These are phyloP conservation scores for Pantherophis alleghaniensis DNA, from an alignment of 2,797 vertebrate species.

Conservation along the genomic window DNA sequence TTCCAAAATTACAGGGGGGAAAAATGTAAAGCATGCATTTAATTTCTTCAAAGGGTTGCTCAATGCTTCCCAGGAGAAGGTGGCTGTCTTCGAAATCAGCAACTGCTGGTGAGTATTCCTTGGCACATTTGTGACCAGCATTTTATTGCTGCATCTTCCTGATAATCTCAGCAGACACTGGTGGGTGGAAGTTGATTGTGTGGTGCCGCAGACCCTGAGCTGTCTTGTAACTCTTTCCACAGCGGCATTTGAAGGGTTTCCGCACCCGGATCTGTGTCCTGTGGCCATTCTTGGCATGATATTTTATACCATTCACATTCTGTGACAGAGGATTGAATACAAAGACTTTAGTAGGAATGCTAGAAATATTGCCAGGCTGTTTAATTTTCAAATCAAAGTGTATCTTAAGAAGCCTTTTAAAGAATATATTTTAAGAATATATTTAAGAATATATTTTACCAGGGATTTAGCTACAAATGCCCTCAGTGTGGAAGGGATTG, in stretches of 20 bases:
- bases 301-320: slow-evolving; percentile 99
- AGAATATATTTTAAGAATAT: neutral
- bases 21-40: slow-evolving; percentile 85
- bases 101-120: slow-evolving; percentile 86
- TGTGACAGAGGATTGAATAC: slow-evolving; percentile 60
- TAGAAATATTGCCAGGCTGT: accelerated
- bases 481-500: too few relatives aligned
- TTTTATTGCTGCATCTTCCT: slow-evolving; percentile 95
- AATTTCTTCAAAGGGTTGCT: slow-evolving; percentile 78
- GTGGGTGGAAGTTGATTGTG: slow-evolving; percentile 98
- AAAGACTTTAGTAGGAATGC: neutral
- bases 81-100: slow-evolving; percentile 82
- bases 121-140: slow-evolving; percentile 79
- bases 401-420: neutral
- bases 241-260: slow-evolving; percentile 98
- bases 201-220: slow-evolving; percentile 99
- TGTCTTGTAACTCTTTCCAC: slow-evolving; percentile 99
- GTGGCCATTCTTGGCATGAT: slow-evolving; percentile 99
- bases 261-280: slow-evolving; percentile 96
- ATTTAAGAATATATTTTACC: neutral
- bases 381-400: neutral
- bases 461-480: neutral
- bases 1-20: slow-evolving; percentile 85
- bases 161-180: slow-evolving; percentile 91
- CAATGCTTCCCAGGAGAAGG: slow-evolving; percentile 79